phyloP scores from a whole-genome alignment of 2,113 vertebrate species.

The Brachyhypopomus gauderio region DNA sequence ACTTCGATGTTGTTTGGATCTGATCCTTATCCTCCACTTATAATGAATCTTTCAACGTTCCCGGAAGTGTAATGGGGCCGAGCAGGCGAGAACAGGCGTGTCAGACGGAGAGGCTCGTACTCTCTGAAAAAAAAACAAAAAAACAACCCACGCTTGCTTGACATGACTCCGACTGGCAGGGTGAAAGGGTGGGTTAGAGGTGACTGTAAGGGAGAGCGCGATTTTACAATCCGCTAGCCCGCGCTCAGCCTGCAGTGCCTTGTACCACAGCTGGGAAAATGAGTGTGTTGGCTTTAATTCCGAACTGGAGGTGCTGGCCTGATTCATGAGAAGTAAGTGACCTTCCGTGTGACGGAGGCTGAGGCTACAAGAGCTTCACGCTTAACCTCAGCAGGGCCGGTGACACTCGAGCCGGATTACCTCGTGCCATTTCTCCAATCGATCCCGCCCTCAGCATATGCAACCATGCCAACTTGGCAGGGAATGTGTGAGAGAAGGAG shows the following conservation, averaged over 20 bases:
- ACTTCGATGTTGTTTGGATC: slow-evolving; percentile 47
- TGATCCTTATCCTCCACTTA: slow-evolving; percentile 41
- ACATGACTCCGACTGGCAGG: neutral
- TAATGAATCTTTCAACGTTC: slow-evolving; percentile 32
- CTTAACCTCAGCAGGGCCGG: slow-evolving; percentile 90
- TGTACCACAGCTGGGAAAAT: neutral
- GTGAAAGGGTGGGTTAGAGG: neutral
- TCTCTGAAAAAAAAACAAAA: neutral
- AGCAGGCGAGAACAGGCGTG: neutral
- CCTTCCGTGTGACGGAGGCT: slow-evolving; percentile 75
- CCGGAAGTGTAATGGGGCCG: slow-evolving; percentile 11
- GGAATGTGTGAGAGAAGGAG: neutral
- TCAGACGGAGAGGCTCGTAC: slow-evolving; percentile 4
- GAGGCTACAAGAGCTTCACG: slow-evolving; percentile 77
- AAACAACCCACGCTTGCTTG: neutral
- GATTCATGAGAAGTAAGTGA: slow-evolving; percentile 82
- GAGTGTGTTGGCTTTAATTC: slow-evolving; percentile 1
- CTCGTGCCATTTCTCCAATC: slow-evolving; percentile 59
- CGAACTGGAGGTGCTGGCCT: slow-evolving; percentile 34
- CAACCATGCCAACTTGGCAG: slow-evolving; percentile 73
- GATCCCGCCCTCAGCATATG: slow-evolving; percentile 63
- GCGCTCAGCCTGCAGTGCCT: neutral
- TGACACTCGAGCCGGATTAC: slow-evolving; percentile 89
- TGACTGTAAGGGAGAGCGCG: neutral
- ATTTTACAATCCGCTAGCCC: neutral